Evolutionary conservation across 2,113 vertebrate species (phyloP).

Genomic region (Neoarius graeffei): DNA sequence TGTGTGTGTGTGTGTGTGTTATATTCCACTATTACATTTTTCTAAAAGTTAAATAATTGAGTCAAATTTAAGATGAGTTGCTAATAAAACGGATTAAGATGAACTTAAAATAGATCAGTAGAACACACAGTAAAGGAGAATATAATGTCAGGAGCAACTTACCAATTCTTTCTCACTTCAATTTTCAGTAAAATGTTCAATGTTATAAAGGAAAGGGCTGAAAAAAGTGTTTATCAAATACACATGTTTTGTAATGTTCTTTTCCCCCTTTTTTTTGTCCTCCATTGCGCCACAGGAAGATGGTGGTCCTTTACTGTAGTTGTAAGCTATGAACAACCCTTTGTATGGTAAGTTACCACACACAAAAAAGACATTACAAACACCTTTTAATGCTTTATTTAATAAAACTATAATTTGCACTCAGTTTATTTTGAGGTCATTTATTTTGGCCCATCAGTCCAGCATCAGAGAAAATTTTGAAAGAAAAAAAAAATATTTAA

Average conservation of each 20-base stretch:
- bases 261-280: background rate
- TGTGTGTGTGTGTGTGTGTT: background rate
- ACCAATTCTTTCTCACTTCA: background rate
- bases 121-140: background rate
- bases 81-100: background rate
- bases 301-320: background rate
- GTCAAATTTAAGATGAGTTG: background rate
- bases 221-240: background rate
- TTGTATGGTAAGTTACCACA: slow-evolving; percentile 15
- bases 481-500: background rate
- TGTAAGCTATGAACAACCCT: background rate
- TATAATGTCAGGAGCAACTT: background rate
- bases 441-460: background rate
- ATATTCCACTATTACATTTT: background rate
- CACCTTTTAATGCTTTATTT: background rate
- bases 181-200: background rate
- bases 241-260: background rate
- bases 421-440: background rate
- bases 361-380: no score
- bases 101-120: no score
- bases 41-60: background rate
- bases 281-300: background rate
- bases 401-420: background rate
- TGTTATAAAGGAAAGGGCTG: background rate
- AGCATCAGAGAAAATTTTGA: background rate